These are phyloP conservation scores for Emydura subglobosa DNA, from an alignment of 2,113 vertebrate genomes.

Conservation along the genomic window DNA sequence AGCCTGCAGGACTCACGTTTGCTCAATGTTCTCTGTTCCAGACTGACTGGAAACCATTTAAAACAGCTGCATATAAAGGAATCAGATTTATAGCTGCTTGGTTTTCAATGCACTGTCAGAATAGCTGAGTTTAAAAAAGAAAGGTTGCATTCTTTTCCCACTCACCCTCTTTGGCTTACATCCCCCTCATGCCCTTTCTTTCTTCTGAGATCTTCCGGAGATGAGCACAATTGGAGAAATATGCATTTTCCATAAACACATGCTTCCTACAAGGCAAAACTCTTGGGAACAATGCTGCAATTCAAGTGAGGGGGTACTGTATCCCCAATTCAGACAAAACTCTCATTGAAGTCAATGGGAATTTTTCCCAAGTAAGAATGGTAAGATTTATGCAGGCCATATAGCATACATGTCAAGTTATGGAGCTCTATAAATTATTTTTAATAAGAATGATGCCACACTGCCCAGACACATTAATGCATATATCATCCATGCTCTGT, in stretches of 20 bases:
- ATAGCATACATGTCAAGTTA: conserved; percentile 28
- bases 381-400: conserved; percentile 16
- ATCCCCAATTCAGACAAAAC: background rate
- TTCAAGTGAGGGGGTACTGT: background rate
- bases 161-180: background rate
- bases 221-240: background rate
- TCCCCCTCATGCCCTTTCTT: background rate
- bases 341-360: background rate
- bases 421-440: conserved; percentile 25
- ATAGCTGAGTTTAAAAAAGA: background rate
- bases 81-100: conserved; percentile 48
- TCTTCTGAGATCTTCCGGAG: background rate
- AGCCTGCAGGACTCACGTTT: background rate
- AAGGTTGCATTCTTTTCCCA: background rate
- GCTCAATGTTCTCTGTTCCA: background rate
- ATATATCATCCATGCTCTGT: background rate
- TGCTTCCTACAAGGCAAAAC: background rate
- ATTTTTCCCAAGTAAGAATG: background rate
- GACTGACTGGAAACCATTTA: background rate
- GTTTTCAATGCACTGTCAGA: background rate
- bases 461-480: conserved; percentile 10
- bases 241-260: background rate
- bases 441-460: conserved; percentile 51
- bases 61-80: background rate
- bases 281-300: background rate